Evolutionary conservation across 2,797 vertebrate genomes (phyloP), one percentile per base, ranked within the genome.

Genomic region (Scleropages formosus): DNA sequence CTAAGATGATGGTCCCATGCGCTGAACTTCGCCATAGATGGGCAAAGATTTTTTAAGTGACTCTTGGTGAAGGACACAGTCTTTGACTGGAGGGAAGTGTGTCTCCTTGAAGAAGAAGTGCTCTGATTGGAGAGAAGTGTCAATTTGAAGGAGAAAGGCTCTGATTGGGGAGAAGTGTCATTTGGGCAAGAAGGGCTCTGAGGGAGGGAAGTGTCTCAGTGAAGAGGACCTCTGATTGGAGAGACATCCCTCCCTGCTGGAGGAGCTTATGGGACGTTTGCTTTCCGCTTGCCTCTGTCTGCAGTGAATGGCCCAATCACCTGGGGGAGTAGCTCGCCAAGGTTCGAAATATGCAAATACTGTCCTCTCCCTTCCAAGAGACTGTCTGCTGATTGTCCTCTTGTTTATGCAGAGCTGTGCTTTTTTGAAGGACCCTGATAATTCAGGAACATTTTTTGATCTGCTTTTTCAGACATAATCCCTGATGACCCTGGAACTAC

Each of bases 111-210:
- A 71, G 70, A 72, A 72, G 56, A 60, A 53, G 6, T n/a, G 56
- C 56, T 59, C 70, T 12, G 31, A 72, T 72, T 72, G 70, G 70
- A 39, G 16, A 72, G 56, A 61, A 60, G 70, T 46, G 12, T n/a
- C n/a, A 20, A 27, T 59, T 27, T 60, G 70, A n/a, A 58, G 24
- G 56, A 44, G 6, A 44, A 31, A 15, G 61, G 27, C 60, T 80
- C 75, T 62, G 63, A 24, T 26, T 16, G 68, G 67, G 51, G 26
- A 69, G 47, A 69, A 69, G 47, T 22, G 24, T 22, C 51, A 70
- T 47, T 70, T 70, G 13, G 22, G 46, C 67, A 27, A 1, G 26
- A 27, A 39, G 62, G 31, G 31, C 31, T 39, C 31, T 39, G 31
- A 39, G 31, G 31, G 31, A 39, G 31, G 31, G 31, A 39, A 39